A percentile compares a stretch with the other conserved stretches of the same genome.
Conservation (phyloP, 2,888 invertebrate genomes). For the Brenthis ino region DNA sequence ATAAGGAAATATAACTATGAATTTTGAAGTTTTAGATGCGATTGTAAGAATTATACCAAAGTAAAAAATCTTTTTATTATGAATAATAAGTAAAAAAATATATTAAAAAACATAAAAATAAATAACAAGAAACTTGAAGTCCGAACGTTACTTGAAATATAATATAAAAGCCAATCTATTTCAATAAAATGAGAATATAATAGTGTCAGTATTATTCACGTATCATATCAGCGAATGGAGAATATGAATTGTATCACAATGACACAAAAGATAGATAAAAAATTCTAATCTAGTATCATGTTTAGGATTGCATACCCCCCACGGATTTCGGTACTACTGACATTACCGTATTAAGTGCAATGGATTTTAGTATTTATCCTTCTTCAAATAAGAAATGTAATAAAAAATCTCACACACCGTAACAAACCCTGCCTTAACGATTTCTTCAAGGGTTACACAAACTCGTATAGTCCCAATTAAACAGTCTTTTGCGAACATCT, state of each 20-base stretch:
- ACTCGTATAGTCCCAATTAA: constrained; percentile 63
- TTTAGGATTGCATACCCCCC: constrained; percentile 44
- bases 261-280: constrained; percentile 10
- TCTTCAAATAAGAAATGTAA: constrained; percentile 10
- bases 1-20: constrained; percentile 15
- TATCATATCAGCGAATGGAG: constrained; percentile 2
- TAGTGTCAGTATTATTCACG: not conserved
- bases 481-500: constrained; percentile 68
- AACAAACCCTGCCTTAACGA: constrained; percentile 29
- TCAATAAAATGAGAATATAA: constrained; percentile 3
- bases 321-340: constrained; percentile 40
- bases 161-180: not conserved
- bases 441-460: constrained; percentile 48
- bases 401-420: not conserved
- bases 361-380: constrained; percentile 31
- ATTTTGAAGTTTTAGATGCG: not conserved
- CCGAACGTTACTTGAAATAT: not conserved
- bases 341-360: not conserved
- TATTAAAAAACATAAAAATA: not conserved
- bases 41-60: not conserved
- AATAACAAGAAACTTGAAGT: not conserved
- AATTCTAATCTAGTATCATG: constrained; percentile 29
- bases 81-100: not conserved
- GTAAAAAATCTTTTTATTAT: not conserved
- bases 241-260: constrained; percentile 13